Evolutionary conservation across 2,888 invertebrate genomes (phyloP).

Genomic region (Schizotus pectinicornis): DNA sequence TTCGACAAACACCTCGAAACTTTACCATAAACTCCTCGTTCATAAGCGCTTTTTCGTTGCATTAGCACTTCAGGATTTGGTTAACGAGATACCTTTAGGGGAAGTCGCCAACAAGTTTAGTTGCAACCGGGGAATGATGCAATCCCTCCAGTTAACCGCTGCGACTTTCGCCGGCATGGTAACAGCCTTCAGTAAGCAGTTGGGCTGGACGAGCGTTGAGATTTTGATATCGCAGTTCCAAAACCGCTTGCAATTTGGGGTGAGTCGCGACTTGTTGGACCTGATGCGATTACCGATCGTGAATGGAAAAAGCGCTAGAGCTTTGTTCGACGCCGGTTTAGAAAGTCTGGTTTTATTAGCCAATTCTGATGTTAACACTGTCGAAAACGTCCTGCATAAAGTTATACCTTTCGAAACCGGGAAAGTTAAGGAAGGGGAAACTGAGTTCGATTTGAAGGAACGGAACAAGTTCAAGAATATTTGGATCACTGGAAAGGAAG

Average conservation of each 20-base stretch:
- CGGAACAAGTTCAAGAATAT: slow-evolving; percentile 73
- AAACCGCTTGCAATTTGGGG: slow-evolving; percentile 91
- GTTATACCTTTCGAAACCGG: slow-evolving; percentile 86
- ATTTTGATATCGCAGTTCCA: slow-evolving; percentile 92
- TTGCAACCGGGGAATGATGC: slow-evolving; percentile 88
- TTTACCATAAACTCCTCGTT: slow-evolving; percentile 63
- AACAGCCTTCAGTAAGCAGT: slow-evolving; percentile 89
- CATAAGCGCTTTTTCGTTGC: slow-evolving; percentile 88
- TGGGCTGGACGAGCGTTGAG: slow-evolving; percentile 93
- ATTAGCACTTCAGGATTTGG: slow-evolving; percentile 89
- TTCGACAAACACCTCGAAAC: slow-evolving; percentile 63
- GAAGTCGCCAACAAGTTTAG: slow-evolving; percentile 84
- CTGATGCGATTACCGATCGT: slow-evolving; percentile 83
- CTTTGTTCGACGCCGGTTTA: slow-evolving; percentile 81
- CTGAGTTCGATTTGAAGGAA: slow-evolving; percentile 67
- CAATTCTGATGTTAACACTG: slow-evolving; percentile 67
- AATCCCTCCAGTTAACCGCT: slow-evolving; percentile 92
- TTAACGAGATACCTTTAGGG: slow-evolving; percentile 85
- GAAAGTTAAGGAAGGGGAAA: slow-evolving; percentile 75
- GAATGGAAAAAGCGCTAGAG: slow-evolving; percentile 84
- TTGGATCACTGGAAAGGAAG: slow-evolving; percentile 81
- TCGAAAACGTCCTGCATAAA: slow-evolving; percentile 80
- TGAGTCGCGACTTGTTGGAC: slow-evolving; percentile 90
- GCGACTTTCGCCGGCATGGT: slow-evolving; percentile 98
- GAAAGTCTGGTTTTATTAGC: slow-evolving; percentile 81